Base-by-base conservation (phyloP, 2,113 vertebrate species). In the Phainopepla nitens region DNA sequence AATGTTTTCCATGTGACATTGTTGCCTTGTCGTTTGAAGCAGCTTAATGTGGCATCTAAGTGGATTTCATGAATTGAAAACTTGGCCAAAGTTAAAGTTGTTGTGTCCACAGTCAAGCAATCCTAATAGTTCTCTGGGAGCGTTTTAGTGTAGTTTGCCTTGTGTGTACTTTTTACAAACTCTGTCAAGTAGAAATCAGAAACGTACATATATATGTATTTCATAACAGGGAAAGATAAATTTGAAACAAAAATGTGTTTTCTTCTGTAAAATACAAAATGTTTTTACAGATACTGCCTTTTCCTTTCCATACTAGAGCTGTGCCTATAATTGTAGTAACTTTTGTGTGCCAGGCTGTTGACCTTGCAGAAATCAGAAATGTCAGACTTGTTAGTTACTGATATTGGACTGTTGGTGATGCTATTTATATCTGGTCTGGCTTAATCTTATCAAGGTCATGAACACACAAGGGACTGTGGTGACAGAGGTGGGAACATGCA, bases 111-210 rank as follows among this genome's bases (percentile, higher is more conserved):
- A 77, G 66, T 58, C 71, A 71, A 65, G 57, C 6, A 15, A 28
- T 66, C 53, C 33, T 27, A 25, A 33, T 13, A 28, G 29, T 56
- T 82, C 78, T 29, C 61, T 95, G 93, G 47, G 72, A 80, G n/a
- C 72, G 35, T 87, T 90, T 80, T 68, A 70, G 82, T 90, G 8
- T 92, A 24, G 23, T 68, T 91, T 93, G 84, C 84, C 82, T 90
- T 88, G n/a, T 49, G 39, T 73, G 50, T 62, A 51, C 57, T 57
- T 95, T 94, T 82, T 82, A 94, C 47, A 90, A 62, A 84, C 54
- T 45, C 76, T 76, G 31, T 78, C 79, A 77, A 75, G 82, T 82
- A 60, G 66, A 90, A 97, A 97, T 94, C 47, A 61, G 92, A 90
- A 94, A 72, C 76, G 33, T 87, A 68, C 71, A 44, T 44, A 50